Evolutionary conservation across 2,797 vertebrate genomes (phyloP).

Genomic region (Poeciliopsis turneri): DNA sequence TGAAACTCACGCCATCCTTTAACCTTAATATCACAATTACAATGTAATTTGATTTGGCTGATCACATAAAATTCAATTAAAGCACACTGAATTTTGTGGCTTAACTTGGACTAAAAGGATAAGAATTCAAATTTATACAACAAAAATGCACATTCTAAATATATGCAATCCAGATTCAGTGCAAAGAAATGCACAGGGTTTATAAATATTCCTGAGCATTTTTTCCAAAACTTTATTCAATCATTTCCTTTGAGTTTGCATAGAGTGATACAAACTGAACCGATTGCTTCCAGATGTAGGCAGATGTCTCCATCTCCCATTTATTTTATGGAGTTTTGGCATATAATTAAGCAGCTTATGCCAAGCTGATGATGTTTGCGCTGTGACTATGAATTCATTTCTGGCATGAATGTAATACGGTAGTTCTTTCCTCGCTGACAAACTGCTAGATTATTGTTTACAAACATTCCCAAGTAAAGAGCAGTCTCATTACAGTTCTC

Average conservation of each 20-base stretch:
- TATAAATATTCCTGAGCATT: neutral
- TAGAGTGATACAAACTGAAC: conserved; percentile 39
- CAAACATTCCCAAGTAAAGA: conserved; percentile 53
- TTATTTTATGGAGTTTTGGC: conserved; percentile 45
- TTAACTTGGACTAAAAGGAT: neutral
- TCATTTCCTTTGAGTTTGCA: conserved; percentile 15
- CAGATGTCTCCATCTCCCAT: conserved; percentile 12
- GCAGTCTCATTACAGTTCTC: conserved; percentile 51
- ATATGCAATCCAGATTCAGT: neutral
- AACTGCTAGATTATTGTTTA: conserved; percentile 51
- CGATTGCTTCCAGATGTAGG: conserved; percentile 26
- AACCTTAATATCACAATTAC: neutral
- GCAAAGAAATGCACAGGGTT: neutral
- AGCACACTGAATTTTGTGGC: neutral
- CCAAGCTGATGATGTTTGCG: conserved; percentile 46
- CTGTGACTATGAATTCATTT: conserved; percentile 37
- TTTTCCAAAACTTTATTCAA: conserved; percentile 16
- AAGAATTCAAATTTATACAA: neutral
- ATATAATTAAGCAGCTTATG: conserved; percentile 62
- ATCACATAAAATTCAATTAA: neutral
- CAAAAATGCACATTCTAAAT: neutral
- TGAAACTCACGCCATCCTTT: neutral
- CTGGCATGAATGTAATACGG: conserved; percentile 6
- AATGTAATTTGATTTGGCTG: neutral
- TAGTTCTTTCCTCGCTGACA: conserved; percentile 46